Evolutionary conservation across 2,888 invertebrate species (phyloP).

Genomic region (Phortica okadai): DNA sequence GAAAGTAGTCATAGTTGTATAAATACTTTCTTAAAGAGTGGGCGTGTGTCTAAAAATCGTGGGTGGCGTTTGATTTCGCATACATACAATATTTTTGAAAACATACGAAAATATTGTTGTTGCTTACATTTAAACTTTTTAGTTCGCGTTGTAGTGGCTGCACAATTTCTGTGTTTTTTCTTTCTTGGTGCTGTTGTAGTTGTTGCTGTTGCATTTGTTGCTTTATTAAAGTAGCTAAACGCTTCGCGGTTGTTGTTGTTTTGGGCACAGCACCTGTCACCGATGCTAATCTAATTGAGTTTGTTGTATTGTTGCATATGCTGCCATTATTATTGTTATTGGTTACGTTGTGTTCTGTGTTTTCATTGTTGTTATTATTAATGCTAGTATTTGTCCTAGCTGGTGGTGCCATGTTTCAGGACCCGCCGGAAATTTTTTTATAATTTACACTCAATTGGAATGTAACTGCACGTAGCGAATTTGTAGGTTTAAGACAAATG

Average conservation of each 20-base stretch:
- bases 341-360: conserved; percentile 15
- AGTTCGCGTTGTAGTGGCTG: conserved; percentile 80
- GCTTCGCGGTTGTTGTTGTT: conserved; percentile 43
- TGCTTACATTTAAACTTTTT: conserved; percentile 77
- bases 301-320: conserved; percentile 12
- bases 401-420: conserved; percentile 53
- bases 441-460: neutral
- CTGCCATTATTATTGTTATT: conserved; percentile 42
- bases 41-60: neutral
- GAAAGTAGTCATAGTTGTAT: too few species aligned
- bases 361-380: conserved; percentile 29
- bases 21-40: neutral
- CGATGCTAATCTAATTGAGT: conserved; percentile 33
- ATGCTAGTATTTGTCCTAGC: conserved; percentile 47
- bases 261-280: conserved; percentile 63
- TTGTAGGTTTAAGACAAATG: too few species aligned
- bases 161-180: conserved; percentile 21
- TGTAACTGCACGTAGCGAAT: too few species aligned
- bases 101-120: neutral
- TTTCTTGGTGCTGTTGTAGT: conserved; percentile 37
- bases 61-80: neutral
- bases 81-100: too few species aligned
- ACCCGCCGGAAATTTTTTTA: neutral
- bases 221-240: conserved; percentile 46
- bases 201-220: conserved; percentile 57